A percentile compares a stretch with the other conserved stretches of the same genome.
Evolutionary conservation across 1,140 invertebrate species (phyloP).

Genomic region (Trialeurodes vaporariorum): DNA sequence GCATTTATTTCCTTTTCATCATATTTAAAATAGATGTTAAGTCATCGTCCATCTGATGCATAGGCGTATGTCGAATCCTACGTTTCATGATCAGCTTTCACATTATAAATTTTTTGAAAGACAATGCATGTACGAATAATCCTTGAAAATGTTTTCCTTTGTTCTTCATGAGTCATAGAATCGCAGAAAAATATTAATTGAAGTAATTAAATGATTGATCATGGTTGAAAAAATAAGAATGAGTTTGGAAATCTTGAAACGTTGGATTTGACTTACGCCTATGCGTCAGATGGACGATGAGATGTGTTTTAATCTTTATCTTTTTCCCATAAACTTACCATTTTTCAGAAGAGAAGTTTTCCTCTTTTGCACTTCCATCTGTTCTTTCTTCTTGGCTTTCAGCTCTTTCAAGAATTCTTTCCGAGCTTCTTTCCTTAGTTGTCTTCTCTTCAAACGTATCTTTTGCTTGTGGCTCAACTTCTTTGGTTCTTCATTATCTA

Average conservation of each 20-base stretch:
- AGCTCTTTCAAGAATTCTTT: constrained; percentile 26
- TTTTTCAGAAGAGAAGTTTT: not conserved
- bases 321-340: too few relatives aligned
- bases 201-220: not conserved
- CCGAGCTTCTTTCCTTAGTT: constrained; percentile 38
- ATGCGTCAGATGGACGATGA: too few relatives aligned
- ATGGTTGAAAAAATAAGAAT: not conserved
- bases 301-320: too few relatives aligned
- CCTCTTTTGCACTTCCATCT: constrained; percentile 21
- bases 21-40: too few relatives aligned
- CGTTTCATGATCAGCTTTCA: too few relatives aligned
- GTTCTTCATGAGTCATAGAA: not conserved
- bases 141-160: not conserved
- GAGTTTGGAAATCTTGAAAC: not conserved
- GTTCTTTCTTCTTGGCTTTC: constrained; percentile 26
- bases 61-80: too few relatives aligned
- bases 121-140: too few relatives aligned
- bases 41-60: too few relatives aligned
- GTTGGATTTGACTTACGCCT: not conserved
- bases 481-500: constrained; percentile 37
- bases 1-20: too few relatives aligned
- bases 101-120: too few relatives aligned
- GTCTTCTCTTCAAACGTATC: constrained; percentile 47
- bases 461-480: constrained; percentile 54
- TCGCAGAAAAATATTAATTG: not conserved